A percentile compares a stretch with the other conserved stretches of the same genome.
Evolutionary conservation across 1,140 invertebrate species (phyloP).

Genomic region (Drosophila kikkawai): DNA sequence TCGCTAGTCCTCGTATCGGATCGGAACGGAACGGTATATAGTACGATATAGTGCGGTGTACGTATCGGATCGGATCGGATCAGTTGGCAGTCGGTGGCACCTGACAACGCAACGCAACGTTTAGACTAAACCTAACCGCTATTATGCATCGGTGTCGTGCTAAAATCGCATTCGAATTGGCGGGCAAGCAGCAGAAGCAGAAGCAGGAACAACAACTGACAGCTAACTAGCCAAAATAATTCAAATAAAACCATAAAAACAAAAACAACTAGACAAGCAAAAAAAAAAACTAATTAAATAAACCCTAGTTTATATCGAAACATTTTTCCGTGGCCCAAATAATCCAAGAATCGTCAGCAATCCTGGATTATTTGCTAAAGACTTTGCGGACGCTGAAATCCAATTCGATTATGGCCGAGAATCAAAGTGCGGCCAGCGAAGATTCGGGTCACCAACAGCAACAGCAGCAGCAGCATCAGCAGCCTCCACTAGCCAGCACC

Average conservation of each 20-base stretch:
- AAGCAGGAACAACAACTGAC: conserved; percentile 49
- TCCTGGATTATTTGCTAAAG: conserved; percentile 84
- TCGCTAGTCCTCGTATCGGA: conserved; percentile 39
- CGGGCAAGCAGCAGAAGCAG: conserved; percentile 59
- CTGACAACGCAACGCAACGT: conserved; percentile 34
- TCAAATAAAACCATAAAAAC: conserved; percentile 1
- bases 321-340: conserved; percentile 48
- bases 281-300: conserved; percentile 11
- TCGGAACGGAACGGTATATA: conserved; percentile 25
- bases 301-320: conserved; percentile 15
- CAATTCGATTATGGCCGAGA: conserved; percentile 85
- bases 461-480: conserved; percentile 71
- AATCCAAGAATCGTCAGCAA: conserved; percentile 72
- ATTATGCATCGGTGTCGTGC: conserved; percentile 76
- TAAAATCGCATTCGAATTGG: conserved; percentile 68
- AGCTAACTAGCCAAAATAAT: conserved; percentile 22
- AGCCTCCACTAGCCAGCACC: conserved; percentile 46
- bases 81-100: conserved; percentile 40
- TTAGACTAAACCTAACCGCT: conserved; percentile 35
- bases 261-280: conserved; percentile 23
- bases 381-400: conserved; percentile 84
- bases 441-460: conserved; percentile 83
- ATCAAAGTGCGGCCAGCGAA: conserved; percentile 84
- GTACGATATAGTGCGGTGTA: conserved; percentile 22
- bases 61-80: conserved; percentile 30